Percentiles rank a stretch among this genome's conserved stretches.
Evolutionary conservation across 2,113 vertebrate species (phyloP).

Genomic region (Egretta garzetta): DNA sequence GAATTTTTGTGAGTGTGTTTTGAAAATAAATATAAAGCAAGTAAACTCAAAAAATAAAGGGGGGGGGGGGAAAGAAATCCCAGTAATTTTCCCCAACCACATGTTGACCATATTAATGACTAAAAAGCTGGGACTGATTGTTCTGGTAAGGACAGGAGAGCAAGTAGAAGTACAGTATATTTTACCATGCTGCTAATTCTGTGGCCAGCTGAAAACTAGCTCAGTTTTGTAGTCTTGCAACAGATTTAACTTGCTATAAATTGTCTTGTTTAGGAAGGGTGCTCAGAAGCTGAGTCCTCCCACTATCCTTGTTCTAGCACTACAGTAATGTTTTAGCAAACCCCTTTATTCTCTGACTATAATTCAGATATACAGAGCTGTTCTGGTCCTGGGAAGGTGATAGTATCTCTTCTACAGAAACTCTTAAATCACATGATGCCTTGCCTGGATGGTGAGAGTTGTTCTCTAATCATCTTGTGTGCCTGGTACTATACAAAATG

Average conservation of each 20-base stretch:
- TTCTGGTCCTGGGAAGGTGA: neutral
- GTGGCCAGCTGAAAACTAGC: neutral
- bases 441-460: neutral
- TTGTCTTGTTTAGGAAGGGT: neutral
- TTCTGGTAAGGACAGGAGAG: neutral
- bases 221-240: constrained; percentile 23
- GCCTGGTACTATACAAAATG: neutral
- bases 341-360: neutral
- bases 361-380: constrained; percentile 24
- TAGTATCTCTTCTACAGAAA: constrained; percentile 20
- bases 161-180: neutral
- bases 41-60: neutral
- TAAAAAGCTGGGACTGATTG: neutral
- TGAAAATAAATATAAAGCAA: neutral
- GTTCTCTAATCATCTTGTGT: neutral
- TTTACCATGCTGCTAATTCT: constrained; percentile 18
- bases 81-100: neutral
- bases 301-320: neutral
- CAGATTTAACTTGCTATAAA: constrained; percentile 38
- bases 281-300: constrained; percentile 20
- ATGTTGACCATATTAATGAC: neutral
- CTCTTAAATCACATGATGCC: neutral
- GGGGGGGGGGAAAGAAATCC: neutral
- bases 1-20: neutral
- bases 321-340: constrained; percentile 17